Conservation (phyloP, 2,113 vertebrate genomes). For the Cheilinus undulatus region DNA sequence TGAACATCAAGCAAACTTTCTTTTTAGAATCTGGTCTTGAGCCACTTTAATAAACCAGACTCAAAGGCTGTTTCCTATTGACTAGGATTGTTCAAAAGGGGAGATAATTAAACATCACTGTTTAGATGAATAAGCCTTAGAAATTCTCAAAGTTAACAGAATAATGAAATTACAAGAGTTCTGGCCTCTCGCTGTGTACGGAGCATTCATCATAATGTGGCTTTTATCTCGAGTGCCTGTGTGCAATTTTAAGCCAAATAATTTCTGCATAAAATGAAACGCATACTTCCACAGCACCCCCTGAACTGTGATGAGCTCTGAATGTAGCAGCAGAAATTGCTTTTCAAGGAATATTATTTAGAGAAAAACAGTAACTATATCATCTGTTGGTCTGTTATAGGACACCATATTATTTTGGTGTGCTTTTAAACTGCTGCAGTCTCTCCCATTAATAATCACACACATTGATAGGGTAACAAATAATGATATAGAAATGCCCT, state of each 20-base stretch:
- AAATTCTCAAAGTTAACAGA: background rate
- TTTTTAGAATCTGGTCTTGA: background rate
- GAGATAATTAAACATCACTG: conserved; percentile 26
- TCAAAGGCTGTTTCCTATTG: conserved; percentile 3
- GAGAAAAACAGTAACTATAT: conserved; percentile 10
- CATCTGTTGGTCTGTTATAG: conserved; percentile 10
- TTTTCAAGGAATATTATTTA: conserved; percentile 20
- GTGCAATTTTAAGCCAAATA: conserved; percentile 4
- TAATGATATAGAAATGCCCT: conserved; percentile 22
- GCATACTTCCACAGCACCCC: conserved; percentile 1
- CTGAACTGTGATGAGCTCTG: conserved; percentile 31
- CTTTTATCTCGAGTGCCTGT: background rate
- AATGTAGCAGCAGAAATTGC: conserved; percentile 27
- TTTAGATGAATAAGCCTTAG: conserved; percentile 4
- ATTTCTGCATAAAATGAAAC: background rate
- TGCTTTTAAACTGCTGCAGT: conserved; percentile 2
- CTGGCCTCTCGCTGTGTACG: background rate
- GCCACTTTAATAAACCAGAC: conserved; percentile 10
- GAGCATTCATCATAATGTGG: background rate
- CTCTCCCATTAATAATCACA: conserved; percentile 13
- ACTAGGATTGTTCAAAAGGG: conserved; percentile 10
- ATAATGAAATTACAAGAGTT: conserved; percentile 12
- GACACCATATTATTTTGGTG: conserved; percentile 30
- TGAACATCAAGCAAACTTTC: too few species aligned
- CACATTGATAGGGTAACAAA: conserved; percentile 37